Conservation (phyloP, 2,113 vertebrate species). For the Motacilla alba region DNA sequence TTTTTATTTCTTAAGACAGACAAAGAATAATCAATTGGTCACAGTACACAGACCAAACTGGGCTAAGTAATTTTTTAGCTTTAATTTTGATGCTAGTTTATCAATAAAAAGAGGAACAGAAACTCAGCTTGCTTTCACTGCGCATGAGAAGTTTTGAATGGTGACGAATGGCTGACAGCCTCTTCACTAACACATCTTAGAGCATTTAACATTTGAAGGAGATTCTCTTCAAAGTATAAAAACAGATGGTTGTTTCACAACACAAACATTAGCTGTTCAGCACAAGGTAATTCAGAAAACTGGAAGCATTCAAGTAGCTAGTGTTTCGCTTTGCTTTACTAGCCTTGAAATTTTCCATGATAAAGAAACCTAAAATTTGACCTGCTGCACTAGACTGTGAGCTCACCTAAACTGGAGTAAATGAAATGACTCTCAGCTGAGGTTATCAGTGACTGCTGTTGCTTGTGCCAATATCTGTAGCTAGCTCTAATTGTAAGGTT, state of each 20-base stretch:
- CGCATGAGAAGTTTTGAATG: background rate
- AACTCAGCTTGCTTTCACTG: background rate
- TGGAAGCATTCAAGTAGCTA: constrained; percentile 21
- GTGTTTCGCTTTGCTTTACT: background rate
- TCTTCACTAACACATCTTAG: constrained; percentile 19
- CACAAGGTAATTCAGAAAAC: constrained; percentile 54
- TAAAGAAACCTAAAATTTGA: constrained; percentile 2
- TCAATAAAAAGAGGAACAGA: background rate
- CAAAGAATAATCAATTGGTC: background rate
- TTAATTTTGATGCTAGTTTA: background rate
- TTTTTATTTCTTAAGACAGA: background rate
- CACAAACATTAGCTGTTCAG: constrained; percentile 46
- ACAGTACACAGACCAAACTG: background rate
- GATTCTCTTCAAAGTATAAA: constrained; percentile 39
- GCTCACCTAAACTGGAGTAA: background rate
- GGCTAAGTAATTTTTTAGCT: background rate
- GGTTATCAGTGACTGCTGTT: background rate
- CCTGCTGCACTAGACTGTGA: background rate
- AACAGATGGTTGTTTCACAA: constrained; percentile 41
- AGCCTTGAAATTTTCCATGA: background rate
- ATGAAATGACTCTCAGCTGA: background rate
- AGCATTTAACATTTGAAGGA: constrained; percentile 21
- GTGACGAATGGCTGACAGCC: constrained; percentile 5
- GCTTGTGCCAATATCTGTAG: background rate
- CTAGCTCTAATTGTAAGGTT: background rate